These are phyloP conservation scores for Simalia tracyae DNA, from an alignment of 2,797 vertebrate genomes.

Conservation along the genomic window DNA sequence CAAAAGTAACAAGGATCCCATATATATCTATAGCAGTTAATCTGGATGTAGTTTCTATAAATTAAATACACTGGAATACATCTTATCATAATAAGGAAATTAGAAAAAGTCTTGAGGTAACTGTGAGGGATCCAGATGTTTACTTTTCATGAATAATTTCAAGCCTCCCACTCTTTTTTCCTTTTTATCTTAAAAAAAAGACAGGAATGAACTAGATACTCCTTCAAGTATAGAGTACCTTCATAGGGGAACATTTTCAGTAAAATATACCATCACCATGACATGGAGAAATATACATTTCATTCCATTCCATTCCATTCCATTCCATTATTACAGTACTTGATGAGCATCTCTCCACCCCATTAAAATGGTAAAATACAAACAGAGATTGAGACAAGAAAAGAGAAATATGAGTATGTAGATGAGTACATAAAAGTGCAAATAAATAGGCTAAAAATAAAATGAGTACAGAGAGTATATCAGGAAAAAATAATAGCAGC, in stretches of 20 bases:
- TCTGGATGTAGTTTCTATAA: neutral
- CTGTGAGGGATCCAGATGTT: neutral
- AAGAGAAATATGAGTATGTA: neutral
- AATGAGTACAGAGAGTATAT: neutral
- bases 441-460: neutral
- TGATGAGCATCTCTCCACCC: neutral
- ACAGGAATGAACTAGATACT: neutral
- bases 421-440: neutral
- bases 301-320: neutral
- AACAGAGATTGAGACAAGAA: neutral
- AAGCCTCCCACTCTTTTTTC: neutral
- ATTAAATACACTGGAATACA: neutral
- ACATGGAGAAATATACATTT: neutral
- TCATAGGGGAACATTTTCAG: neutral
- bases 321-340: neutral
- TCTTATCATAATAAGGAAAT: neutral
- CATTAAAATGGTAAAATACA: neutral
- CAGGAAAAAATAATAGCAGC: neutral
- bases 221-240: neutral
- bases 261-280: neutral
- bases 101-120: neutral
- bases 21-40: neutral
- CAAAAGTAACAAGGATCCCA: neutral
- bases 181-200: neutral
- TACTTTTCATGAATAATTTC: neutral